Conservation (phyloP, 2,113 vertebrate genomes). For the human (Homo sapiens) region DNA sequence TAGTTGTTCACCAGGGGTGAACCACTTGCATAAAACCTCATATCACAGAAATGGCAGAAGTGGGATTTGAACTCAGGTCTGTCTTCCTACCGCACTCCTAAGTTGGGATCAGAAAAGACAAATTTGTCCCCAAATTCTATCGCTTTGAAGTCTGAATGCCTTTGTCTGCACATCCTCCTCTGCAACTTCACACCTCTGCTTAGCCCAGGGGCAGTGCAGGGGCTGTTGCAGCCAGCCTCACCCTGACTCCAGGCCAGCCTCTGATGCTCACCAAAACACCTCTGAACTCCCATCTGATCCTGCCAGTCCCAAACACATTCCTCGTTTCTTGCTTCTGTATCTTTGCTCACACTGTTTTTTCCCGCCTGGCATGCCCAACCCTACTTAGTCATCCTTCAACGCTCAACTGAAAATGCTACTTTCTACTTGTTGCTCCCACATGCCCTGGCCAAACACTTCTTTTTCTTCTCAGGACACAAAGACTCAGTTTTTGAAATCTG, state of each 20-base stretch:
- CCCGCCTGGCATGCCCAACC: neutral
- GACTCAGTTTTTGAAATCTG: constrained; percentile 5
- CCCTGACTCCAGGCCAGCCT: neutral
- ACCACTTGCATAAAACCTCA: neutral
- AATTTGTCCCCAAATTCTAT: neutral
- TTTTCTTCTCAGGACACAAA: neutral
- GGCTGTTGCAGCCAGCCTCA: neutral
- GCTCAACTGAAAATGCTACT: neutral
- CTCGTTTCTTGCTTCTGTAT: rapidly evolving
- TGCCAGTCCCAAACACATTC: neutral
- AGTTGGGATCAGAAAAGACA: neutral
- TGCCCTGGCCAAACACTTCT: neutral
- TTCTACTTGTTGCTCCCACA: neutral
- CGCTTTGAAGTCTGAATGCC: neutral
- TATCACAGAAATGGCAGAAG: neutral
- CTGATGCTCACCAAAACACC: neutral
- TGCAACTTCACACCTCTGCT: neutral
- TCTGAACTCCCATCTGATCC: neutral
- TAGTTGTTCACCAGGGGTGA: neutral
- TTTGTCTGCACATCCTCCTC: neutral
- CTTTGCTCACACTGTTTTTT: neutral
- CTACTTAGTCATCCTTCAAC: neutral
- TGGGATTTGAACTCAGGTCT: neutral
- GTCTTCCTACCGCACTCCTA: neutral
- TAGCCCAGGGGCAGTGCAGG: neutral